Conservation (phyloP, 2,797 vertebrate genomes). For the Pyrocephalus nanus region DNA sequence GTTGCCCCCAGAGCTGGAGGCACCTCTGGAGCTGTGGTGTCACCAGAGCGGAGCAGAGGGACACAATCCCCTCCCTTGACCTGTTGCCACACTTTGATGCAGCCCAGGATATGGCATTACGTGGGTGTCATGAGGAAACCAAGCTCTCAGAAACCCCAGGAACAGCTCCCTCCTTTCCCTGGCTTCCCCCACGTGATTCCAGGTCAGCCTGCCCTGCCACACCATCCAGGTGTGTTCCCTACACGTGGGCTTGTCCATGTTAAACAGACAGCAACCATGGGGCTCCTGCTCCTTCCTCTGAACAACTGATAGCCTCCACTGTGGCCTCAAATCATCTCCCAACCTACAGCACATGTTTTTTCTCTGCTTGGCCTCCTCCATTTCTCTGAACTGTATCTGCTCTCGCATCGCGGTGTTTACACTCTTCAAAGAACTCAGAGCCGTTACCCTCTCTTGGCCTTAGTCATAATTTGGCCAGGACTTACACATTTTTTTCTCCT, state of each 20-base stretch:
- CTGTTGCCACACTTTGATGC: fast-evolving
- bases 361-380: not conserved
- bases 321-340: not conserved
- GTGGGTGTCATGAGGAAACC: not conserved
- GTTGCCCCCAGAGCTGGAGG: fast-evolving
- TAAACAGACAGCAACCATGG: not conserved
- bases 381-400: not conserved
- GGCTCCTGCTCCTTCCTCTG: not conserved
- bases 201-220: not conserved
- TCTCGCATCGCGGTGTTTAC: conserved; percentile 14
- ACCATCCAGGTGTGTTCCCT: not conserved
- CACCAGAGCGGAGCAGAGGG: fast-evolving
- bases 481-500: not conserved
- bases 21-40: not conserved
- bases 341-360: not conserved
- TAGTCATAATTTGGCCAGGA: conserved; percentile 56
- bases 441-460: conserved; percentile 22
- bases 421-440: conserved; percentile 1
- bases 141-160: not conserved
- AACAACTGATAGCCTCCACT: not conserved
- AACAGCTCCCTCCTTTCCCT: not conserved
- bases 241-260: not conserved
- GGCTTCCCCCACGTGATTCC: not conserved
- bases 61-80: not conserved
- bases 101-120: fast-evolving